Base-by-base conservation (phyloP, 2,113 vertebrate species). In the Nanorana parkeri region DNA sequence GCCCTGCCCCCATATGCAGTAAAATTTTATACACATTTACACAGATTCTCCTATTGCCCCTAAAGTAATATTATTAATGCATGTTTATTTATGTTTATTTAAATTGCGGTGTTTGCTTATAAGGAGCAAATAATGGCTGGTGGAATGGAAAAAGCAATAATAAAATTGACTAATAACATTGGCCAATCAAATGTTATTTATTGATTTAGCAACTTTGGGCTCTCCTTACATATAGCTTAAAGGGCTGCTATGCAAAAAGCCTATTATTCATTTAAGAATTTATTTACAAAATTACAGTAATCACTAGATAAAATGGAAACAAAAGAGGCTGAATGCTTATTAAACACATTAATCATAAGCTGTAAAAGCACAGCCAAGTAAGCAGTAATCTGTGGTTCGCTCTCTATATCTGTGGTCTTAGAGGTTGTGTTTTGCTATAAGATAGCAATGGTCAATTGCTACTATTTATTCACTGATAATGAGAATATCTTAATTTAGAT, bases 91-190 rank as follows among this genome's bases (percentile, higher is more conserved):
- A 26, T 54, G 71, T 17, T 56, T 60, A n/a, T 60, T 15, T 36
- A 36, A 29, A 74, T 8, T 7, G 17, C 8, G 54, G 15, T 74
- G 54, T 74, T 74, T 74, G 71, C 26, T 56, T 72, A 20, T 72
- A 28, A n/a, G 20, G 60, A 74, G 29, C 8, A 29, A 74, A 74
- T 56, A 15, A 74, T 60, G 54, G 1, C 26, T 0, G 13, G 19
- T 23, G 29, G 21, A 58, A 72, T 21, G 19, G 32, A 74, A 55
- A 29, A 6, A 29, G 26, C 3, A 28, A 19, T 73, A 41, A 73
- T 73, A 73, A 73, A 73, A 73, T 73, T 26, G 26, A 26, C 17
- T 73, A 55, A 73, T 26, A 73, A 56, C 29, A 56, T 73, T 73
- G n/a, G 17, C 8, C 69, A 21, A 52, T 72, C 69, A 58, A 55